Evolutionary conservation across 2,797 vertebrate species (phyloP), one percentile per base, ranked within the genome.

Genomic region (Hippocampus kuda): DNA sequence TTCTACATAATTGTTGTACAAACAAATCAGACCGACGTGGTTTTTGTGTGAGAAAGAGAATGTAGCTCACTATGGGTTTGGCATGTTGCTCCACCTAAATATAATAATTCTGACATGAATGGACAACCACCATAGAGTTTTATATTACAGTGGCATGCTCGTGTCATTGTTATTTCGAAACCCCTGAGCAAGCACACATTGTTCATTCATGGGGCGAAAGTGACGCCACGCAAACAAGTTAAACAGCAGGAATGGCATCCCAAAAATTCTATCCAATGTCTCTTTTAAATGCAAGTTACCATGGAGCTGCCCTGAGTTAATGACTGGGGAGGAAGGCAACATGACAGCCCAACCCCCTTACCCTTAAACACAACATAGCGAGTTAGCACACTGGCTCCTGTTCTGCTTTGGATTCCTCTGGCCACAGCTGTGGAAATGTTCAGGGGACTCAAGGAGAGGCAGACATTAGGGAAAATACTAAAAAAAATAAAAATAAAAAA

Each of bases 211-310:
- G 72, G 68, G 82, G 87, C 82, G 83, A 83, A 83, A 83, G 81
- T 83, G 86, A 84, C 85, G 87, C 79, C 69, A 83, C 38, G 63
- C 81, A 85, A 87, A 88, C 83, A 84, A 80, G 79, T 82, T 86
- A 86, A 88, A 88, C 84, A 87, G 88, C 86, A 67, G 80, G 82
- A 87, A 86, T 82, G 87, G 84, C 84, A 88, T 89, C 77, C 75
- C 69, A 88, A 88, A 88, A 77, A 89, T 88, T 81, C 83, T 67
- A 82, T 69, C 75, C 77, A 61, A 69, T 73, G 75, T 77, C 83
- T 78, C 74, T 77, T 86, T 85, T 83, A 85, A 81, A 88, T 84
- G 81, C 85, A 79, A 77, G 86, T 87, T 85, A 84, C 85, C 83
- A 86, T 83, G 83, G 86, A 79, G 84, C 80, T 80, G 81, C 80